Evolutionary conservation across 2,113 vertebrate species (phyloP).

Genomic region (Serinus canaria): DNA sequence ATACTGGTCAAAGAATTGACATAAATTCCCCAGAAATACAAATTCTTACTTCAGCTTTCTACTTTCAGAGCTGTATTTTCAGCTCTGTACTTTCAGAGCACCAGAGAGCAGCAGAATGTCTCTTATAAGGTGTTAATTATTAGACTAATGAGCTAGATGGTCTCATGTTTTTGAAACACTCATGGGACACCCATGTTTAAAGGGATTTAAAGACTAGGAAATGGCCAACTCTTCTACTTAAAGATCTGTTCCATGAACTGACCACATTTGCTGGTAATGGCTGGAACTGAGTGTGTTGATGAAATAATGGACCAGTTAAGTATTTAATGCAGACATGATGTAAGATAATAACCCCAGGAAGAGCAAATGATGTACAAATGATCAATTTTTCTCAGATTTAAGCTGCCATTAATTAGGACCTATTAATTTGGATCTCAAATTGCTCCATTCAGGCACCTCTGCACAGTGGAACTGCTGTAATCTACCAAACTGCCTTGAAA

Average conservation of each 20-base stretch:
- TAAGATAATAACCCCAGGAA: neutral
- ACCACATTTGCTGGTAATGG: neutral
- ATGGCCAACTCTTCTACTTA: neutral
- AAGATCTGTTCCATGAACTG: neutral
- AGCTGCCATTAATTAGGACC: neutral
- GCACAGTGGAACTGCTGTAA: neutral
- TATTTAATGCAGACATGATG: neutral
- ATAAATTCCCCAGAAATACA: neutral
- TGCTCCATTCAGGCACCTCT: neutral
- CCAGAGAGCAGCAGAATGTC: neutral
- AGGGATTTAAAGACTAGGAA: neutral
- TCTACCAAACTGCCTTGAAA: neutral
- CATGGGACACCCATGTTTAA: neutral
- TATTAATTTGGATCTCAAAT: neutral
- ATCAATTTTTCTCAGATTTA: neutral
- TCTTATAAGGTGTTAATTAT: neutral
- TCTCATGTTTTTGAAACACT: neutral
- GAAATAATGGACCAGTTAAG: neutral
- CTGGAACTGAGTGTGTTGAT: neutral
- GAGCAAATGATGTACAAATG: neutral
- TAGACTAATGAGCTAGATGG: neutral
- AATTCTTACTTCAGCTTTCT: neutral
- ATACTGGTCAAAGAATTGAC: neutral
- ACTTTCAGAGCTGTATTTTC: neutral
- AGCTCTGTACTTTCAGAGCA: neutral